Percentiles rank a stretch among this genome's conserved stretches.
These are phyloP conservation scores for Siderastrea siderea DNA, from an alignment of 92 coral and sea anemone species.

Conservation along the genomic window DNA sequence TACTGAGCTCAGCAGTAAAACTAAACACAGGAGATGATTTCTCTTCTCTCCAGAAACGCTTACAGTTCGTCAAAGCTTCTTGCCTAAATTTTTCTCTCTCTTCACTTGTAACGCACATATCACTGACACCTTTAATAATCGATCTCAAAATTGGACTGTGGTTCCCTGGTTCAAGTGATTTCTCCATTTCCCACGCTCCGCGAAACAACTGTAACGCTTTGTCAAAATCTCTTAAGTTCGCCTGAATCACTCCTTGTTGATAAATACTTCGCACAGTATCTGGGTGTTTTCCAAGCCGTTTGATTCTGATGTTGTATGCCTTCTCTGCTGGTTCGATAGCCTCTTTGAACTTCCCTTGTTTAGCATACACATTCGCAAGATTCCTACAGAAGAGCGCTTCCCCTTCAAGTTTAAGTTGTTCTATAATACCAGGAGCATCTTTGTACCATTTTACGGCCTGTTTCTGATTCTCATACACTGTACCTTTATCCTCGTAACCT, in stretches of 20 bases:
- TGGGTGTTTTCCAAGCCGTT: conserved; percentile 63
- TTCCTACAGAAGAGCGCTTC: conserved; percentile 51
- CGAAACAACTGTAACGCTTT: conserved; percentile 2
- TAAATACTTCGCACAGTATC: conserved; percentile 73
- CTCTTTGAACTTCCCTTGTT: conserved; percentile 45
- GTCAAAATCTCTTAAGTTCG: neutral
- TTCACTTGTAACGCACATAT: conserved; percentile 9
- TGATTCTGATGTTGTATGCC: conserved; percentile 53
- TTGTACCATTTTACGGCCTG: neutral
- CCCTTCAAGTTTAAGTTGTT: no score
- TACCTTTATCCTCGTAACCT: conserved; percentile 29
- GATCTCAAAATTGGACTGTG: conserved; percentile 47
- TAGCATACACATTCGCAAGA: conserved; percentile 18
- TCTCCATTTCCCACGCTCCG: conserved; percentile 71
- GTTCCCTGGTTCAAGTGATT: conserved; percentile 37
- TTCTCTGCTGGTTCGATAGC: conserved; percentile 58
- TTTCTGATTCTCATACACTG: no score
- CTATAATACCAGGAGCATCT: neutral
- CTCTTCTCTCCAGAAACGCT: neutral
- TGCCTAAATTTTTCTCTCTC: neutral
- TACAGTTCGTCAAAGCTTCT: neutral
- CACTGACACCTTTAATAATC: conserved; percentile 38
- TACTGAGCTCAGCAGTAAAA: neutral
- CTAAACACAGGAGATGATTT: neutral
- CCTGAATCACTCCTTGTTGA: conserved; percentile 6